Base-by-base conservation (phyloP, 2,797 vertebrate species). In the Oophaga sylvatica region DNA sequence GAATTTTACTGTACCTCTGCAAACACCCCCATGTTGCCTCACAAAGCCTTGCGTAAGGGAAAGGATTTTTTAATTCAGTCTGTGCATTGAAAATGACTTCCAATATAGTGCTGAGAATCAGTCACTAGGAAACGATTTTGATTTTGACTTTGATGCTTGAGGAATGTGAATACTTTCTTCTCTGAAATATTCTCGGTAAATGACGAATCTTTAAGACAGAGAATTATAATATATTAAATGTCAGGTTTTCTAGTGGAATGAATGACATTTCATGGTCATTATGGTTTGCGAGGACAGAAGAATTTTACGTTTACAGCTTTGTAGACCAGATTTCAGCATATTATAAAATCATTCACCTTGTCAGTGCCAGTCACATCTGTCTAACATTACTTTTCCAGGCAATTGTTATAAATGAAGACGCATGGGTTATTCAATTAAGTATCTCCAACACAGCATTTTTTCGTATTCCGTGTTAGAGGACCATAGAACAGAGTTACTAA, bases 231-330 rank as follows among this genome's bases (percentile, higher is more conserved):
- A 85, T 81, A 89, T 89, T 89, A 89, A 89, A 89, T 81, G 87
- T 88, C 87, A 88, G 48, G 76, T 48, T 88, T 88, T 85, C 78
- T 65, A 85, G 83, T 89, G 70, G 87, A 85, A 86, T 89, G 83
- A 89, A 89, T 89, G 87, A 89, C 87, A 89, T 89, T 89, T 89
- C 87, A 89, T 86, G 87, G 87, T 77, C 87, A 89, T 89, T 86
- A 89, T 86, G 70, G 48, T 41, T 81, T 85, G 68, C 20, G 83
- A 82, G 83, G 78, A 89, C 79, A 89, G 78, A 89, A 31, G 80
- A 77, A 65, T 86, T 85, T 89, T 82, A 81, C 83, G 82, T 86
- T 86, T 85, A 78, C 68, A 82, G 60, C 87, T 89, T 85, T 85
- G 45, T 82, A 81, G 70, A 63, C 62, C 79, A 70, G 79, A 26